Percentiles rank a stretch among this genome's conserved stretches.
Conservation (phyloP, 2,113 vertebrate species). For the Chloropsis cyanopogon region DNA sequence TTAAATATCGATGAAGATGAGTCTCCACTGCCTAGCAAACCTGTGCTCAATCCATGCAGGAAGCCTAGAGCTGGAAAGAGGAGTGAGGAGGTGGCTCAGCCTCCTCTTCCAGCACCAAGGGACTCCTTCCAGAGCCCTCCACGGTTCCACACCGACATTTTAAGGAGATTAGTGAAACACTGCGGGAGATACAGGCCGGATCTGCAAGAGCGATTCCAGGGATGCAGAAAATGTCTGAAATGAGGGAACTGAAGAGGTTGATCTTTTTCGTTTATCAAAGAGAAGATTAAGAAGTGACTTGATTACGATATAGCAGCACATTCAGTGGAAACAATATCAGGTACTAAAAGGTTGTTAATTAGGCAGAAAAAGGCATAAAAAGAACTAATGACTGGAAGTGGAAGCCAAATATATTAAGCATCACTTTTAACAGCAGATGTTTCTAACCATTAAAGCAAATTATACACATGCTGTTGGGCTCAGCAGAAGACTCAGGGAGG, state of each 20-base stretch:
- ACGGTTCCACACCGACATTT: neutral
- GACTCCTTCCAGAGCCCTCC: neutral
- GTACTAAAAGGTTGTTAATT: constrained; percentile 65
- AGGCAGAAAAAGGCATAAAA: constrained; percentile 61
- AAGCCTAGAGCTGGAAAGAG: neutral
- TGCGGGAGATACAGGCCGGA: neutral
- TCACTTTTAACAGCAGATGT: constrained; percentile 68
- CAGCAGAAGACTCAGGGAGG: constrained; percentile 4
- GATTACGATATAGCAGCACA: constrained; percentile 45
- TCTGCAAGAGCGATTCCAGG: neutral
- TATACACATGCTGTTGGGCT: constrained; percentile 41
- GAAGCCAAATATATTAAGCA: constrained; percentile 63
- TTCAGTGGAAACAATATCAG: constrained; percentile 59
- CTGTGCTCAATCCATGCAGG: rapidly evolving
- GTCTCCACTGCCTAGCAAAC: neutral
- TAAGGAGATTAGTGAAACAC: constrained; percentile 11
- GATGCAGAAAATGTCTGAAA: constrained; percentile 41
- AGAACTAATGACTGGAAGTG: constrained; percentile 58
- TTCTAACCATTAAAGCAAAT: constrained; percentile 56
- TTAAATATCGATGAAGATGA: neutral
- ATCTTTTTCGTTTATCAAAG: constrained; percentile 57
- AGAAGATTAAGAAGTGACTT: constrained; percentile 65
- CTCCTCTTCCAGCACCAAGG: neutral
- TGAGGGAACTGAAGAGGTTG: constrained; percentile 26
- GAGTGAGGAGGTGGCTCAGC: neutral